A percentile compares a stretch with the other conserved stretches of the same genome.
Evolutionary conservation across 2,888 invertebrate genomes (phyloP).

Genomic region (Auanema sp.): DNA sequence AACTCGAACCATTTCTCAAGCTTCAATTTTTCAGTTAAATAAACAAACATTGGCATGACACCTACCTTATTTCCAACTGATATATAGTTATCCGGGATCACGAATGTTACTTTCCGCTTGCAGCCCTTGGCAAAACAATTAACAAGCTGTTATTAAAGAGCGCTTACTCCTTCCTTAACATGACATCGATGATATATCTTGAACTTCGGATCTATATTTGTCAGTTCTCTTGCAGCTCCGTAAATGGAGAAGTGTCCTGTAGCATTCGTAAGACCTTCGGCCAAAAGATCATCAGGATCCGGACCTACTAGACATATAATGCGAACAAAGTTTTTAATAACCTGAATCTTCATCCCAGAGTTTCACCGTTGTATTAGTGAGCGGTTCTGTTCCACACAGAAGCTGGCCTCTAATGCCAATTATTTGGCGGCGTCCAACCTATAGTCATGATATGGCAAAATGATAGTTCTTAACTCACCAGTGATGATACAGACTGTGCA

Average conservation of each 20-base stretch:
- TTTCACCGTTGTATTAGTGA: constrained; percentile 32
- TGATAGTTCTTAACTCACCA: too few species aligned
- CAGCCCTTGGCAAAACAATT: constrained; percentile 17
- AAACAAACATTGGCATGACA: too few species aligned
- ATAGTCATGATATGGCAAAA: too few species aligned
- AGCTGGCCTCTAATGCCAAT: constrained; percentile 20
- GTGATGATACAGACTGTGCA: too few species aligned
- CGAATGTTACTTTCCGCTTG: constrained; percentile 39
- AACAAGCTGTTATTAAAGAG: background rate
- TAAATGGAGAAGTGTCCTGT: background rate
- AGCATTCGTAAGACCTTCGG: constrained; percentile 15
- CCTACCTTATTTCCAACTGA: constrained; percentile 32
- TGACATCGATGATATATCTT: constrained; percentile 39
- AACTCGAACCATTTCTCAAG: constrained; percentile 40
- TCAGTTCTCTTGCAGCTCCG: constrained; percentile 13
- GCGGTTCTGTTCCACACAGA: constrained; percentile 25
- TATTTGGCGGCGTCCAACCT: too few species aligned
- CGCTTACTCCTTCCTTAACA: constrained; percentile 13
- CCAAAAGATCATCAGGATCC: constrained; percentile 38
- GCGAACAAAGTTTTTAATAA: constrained; percentile 2
- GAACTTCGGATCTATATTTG: constrained; percentile 36
- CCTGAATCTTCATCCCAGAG: constrained; percentile 42
- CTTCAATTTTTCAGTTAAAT: constrained; percentile 17
- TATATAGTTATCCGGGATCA: constrained; percentile 39
- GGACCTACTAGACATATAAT: background rate